Percentiles rank a stretch among this genome's conserved stretches.
Evolutionary conservation across 2,797 vertebrate genomes (phyloP).

Genomic region (Halcyon chelicuti): DNA sequence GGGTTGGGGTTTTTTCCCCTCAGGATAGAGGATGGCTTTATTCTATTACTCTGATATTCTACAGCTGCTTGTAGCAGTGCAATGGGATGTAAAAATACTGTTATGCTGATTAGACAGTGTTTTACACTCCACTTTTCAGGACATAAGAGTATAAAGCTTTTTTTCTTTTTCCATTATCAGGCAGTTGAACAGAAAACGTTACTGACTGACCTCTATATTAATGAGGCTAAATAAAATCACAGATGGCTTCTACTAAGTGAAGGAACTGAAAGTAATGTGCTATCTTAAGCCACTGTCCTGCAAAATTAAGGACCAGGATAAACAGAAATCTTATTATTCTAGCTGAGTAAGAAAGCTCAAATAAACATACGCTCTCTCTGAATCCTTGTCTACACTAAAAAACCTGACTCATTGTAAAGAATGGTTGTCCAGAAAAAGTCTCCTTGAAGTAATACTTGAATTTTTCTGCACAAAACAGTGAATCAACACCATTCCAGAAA

Average conservation of each 20-base stretch:
- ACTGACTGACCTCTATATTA: conserved; percentile 39
- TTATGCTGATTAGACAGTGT: background rate
- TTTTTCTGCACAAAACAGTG: background rate
- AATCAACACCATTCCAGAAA: background rate
- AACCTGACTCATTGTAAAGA: background rate
- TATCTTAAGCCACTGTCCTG: conserved; percentile 67
- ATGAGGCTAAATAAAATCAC: conserved; percentile 69
- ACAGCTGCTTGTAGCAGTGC: background rate
- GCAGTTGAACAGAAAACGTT: background rate
- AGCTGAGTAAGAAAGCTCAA: conserved; percentile 47
- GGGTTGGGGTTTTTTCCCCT: rapidly evolving
- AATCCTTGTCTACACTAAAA: background rate
- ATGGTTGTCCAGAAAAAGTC: background rate
- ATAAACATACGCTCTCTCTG: conserved; percentile 14
- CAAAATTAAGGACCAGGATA: conserved; percentile 62
- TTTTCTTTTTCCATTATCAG: background rate
- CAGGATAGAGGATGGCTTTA: background rate
- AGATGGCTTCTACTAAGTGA: conserved; percentile 65
- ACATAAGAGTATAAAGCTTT: background rate
- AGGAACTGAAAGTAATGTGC: conserved; percentile 62
- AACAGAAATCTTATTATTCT: conserved; percentile 70
- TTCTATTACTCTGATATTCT: background rate
- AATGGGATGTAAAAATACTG: background rate
- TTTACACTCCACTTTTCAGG: background rate
- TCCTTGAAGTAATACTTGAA: background rate